A percentile compares a stretch with the other conserved stretches of the same genome.
These are phyloP conservation scores for Ernsta delagoae DNA, from an alignment of 2,888 invertebrate species.

Conservation along the genomic window DNA sequence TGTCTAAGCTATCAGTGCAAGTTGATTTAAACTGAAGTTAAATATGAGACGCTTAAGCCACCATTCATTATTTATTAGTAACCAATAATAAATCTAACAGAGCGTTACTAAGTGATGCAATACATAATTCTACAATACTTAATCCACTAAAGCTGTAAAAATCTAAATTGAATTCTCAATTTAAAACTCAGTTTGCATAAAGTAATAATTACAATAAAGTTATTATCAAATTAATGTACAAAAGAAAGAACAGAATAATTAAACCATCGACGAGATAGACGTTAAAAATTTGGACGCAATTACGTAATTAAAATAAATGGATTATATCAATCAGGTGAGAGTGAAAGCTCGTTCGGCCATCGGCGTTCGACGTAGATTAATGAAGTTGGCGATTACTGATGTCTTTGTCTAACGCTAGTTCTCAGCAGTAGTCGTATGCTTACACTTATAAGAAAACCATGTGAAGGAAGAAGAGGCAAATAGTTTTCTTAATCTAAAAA, in stretches of 20 bases:
- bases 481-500: not conserved
- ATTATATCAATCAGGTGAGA: constrained; percentile 45
- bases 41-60: too few species aligned
- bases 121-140: too few species aligned
- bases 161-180: too few species aligned
- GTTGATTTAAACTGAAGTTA: too few species aligned
- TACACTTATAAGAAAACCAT: not conserved
- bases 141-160: too few species aligned
- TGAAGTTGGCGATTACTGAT: constrained; percentile 37
- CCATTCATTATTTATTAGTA: too few species aligned
- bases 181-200: too few species aligned
- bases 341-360: constrained; percentile 47
- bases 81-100: too few species aligned
- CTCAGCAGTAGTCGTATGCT: not conserved
- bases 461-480: not conserved
- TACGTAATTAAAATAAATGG: constrained; percentile 45
- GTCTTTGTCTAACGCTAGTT: constrained; percentile 22
- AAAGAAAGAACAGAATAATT: not conserved
- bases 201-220: too few species aligned
- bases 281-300: constrained; percentile 40
- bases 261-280: not conserved
- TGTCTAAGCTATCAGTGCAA: too few species aligned
- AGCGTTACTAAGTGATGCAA: too few species aligned
- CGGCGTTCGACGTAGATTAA: constrained; percentile 42
- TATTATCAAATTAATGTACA: not conserved